These are phyloP conservation scores for Melanotaenia parkinsoni DNA, from an alignment of 2,797 vertebrate genomes.

Conservation along the genomic window DNA sequence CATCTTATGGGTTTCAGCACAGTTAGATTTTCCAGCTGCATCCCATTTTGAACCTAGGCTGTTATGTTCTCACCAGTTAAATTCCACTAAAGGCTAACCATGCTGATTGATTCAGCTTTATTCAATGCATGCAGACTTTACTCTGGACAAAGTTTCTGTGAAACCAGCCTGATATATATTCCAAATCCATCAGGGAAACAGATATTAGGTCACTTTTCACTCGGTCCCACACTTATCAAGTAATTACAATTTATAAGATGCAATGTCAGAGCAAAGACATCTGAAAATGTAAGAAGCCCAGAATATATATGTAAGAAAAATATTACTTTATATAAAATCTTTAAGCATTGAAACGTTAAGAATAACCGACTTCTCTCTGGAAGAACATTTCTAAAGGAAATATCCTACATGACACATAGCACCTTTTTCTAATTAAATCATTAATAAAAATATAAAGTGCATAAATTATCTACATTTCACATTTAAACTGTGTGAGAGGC, in stretches of 20 bases:
- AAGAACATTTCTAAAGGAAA: constrained; percentile 20
- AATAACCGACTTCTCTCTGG: constrained; percentile 25
- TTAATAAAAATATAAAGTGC: constrained; percentile 28
- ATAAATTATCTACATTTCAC: constrained; percentile 61
- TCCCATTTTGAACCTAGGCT: constrained; percentile 74
- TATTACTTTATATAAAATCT: constrained; percentile 22
- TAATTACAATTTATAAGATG: constrained; percentile 66
- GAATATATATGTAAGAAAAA: constrained; percentile 19
- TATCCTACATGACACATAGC: constrained; percentile 6
- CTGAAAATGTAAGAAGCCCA: constrained; percentile 31
- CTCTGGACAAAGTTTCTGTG: constrained; percentile 63
- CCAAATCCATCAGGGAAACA: constrained; percentile 71
- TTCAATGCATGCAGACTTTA: constrained; percentile 77
- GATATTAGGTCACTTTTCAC: constrained; percentile 72
- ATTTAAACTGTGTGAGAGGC: constrained; percentile 57
- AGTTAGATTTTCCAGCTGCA: constrained; percentile 70
- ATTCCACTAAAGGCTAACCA: constrained; percentile 77
- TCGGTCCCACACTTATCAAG: constrained; percentile 49
- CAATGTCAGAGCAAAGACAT: constrained; percentile 41
- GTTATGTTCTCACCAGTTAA: constrained; percentile 73
- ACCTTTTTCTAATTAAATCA: constrained; percentile 20
- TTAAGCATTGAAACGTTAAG: constrained; percentile 27
- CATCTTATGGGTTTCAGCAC: constrained; percentile 70
- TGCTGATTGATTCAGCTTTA: constrained; percentile 79
- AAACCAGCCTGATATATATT: constrained; percentile 68